Evolutionary conservation across 64 coral and sea anemone genomes (phyloP).

Genomic region (Montipora capricornis): DNA sequence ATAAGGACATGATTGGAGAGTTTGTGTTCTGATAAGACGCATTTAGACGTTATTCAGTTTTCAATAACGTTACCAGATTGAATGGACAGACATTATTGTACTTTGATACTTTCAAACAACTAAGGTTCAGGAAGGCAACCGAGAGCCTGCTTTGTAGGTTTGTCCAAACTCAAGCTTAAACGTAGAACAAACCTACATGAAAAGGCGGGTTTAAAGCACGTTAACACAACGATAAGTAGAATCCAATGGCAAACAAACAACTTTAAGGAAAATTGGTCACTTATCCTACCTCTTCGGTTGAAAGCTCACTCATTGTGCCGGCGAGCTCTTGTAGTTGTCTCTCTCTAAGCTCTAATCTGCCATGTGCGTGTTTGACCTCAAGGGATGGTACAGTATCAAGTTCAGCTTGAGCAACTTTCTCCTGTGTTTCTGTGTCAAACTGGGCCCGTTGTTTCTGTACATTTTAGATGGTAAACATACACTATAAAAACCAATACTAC

Average conservation of each 20-base stretch:
- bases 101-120: no score
- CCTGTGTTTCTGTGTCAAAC: conserved; percentile 87
- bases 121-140: no score
- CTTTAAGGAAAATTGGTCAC: background rate
- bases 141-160: no score
- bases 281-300: conserved; percentile 86
- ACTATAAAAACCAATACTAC: no score
- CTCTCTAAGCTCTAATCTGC: conserved; percentile 87
- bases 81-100: no score
- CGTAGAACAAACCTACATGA: no score
- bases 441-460: conserved; percentile 86
- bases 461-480: background rate
- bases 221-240: no score
- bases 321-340: conserved; percentile 94
- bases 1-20: background rate
- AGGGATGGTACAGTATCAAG: conserved; percentile 83
- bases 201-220: no score
- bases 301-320: conserved; percentile 97
- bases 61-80: no score
- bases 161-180: no score
- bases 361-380: conserved; percentile 97
- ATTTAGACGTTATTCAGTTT: no score
- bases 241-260: background rate
- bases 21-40: no score
- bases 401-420: conserved; percentile 79